Conservation (phyloP, 2,113 vertebrate genomes). For the Morone chrysops region DNA sequence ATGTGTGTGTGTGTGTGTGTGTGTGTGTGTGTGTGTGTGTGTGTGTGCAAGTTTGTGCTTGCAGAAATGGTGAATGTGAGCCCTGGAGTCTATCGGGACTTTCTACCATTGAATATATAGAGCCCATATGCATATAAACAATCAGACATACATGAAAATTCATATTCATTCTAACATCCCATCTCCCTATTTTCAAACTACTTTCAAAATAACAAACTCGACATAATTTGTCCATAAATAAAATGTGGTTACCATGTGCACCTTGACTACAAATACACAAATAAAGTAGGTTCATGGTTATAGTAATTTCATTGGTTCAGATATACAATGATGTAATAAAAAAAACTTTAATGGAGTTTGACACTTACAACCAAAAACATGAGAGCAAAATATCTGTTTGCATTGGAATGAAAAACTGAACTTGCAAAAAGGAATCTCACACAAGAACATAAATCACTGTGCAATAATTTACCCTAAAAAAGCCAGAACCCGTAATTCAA, state of each 20-base stretch:
- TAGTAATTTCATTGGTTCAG: constrained; percentile 25
- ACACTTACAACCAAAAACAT: constrained; percentile 26
- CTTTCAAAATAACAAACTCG: not conserved
- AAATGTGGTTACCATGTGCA: not conserved
- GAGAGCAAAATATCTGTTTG: constrained; percentile 36
- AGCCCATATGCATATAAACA: not conserved
- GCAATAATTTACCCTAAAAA: constrained; percentile 40
- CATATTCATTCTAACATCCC: not conserved
- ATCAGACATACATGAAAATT: not conserved
- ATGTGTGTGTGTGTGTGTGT: not conserved
- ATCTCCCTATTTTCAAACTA: not conserved
- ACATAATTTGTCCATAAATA: constrained; percentile 7
- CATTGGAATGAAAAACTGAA: constrained; percentile 41
- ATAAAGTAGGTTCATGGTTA: not conserved
- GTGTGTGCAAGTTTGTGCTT: constrained; percentile 10
- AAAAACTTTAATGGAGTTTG: constrained; percentile 12
- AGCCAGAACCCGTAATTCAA: constrained; percentile 23
- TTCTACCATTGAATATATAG: not conserved
- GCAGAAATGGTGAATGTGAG: constrained; percentile 10
- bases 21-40: not conserved
- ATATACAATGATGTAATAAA: not conserved
- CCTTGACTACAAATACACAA: not conserved
- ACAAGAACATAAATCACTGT: constrained; percentile 45
- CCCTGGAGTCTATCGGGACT: constrained; percentile 12
- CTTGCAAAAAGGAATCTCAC: constrained; percentile 6